Conservation (phyloP, 1,140 invertebrate species). For the Ladona fulva region DNA sequence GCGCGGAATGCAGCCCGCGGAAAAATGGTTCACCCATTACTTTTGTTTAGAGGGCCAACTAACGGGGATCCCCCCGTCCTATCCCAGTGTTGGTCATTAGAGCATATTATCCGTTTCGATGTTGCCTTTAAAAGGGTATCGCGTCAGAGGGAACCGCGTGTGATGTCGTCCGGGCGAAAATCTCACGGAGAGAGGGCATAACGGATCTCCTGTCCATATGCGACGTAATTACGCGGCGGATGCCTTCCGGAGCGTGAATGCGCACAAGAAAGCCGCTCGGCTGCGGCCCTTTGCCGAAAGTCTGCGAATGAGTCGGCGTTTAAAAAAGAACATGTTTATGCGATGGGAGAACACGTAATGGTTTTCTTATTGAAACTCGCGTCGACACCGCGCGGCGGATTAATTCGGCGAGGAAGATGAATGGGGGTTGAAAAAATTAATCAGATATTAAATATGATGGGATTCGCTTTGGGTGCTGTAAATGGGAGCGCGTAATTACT, state of each 20-base stretch:
- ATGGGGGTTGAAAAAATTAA: no score
- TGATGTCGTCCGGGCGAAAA: neutral
- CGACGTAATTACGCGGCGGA: neutral
- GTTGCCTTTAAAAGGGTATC: conserved; percentile 1
- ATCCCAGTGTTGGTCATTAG: neutral
- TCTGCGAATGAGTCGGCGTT: no score
- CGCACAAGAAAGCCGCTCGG: neutral
- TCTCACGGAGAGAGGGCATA: neutral
- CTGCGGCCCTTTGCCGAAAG: no score
- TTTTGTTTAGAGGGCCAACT: neutral
- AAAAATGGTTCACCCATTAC: neutral
- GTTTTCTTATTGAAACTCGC: no score
- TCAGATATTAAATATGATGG: no score
- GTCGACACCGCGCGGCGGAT: no score
- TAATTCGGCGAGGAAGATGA: no score
- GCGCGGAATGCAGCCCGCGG: no score
- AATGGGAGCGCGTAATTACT: no score
- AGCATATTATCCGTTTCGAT: neutral
- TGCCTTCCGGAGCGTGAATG: neutral
- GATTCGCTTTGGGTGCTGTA: no score
- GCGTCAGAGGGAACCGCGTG: neutral
- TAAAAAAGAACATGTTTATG: no score
- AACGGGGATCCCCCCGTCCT: neutral
- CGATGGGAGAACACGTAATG: no score
- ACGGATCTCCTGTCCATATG: neutral